Base-by-base conservation (phyloP, 2,797 vertebrate species). In the Eutrigla gurnardus region DNA sequence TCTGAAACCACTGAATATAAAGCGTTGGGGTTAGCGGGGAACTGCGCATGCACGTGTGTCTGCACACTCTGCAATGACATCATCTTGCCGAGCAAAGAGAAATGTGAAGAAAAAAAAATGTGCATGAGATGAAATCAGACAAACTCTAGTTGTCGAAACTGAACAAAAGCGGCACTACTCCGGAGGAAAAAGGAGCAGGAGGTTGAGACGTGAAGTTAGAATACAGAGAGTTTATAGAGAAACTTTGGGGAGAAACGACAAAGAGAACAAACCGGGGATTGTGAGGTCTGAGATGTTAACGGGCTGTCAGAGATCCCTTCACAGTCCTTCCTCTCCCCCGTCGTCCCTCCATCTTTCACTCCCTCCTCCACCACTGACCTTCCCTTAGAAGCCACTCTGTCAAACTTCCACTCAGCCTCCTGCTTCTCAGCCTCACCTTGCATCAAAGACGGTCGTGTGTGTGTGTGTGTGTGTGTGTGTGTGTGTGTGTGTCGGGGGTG, bases 1-100 rank as follows among this genome's bases (percentile, higher is more conserved):
- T 71, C 76, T 75, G 35, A 81, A 93, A 92, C 92, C 91, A 71
- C 88, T 14, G 71, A 88, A 89, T 89, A 84, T 81, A 84, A 88
- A 90, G 75, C 78, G 70, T n/a, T 62, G 45, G 77, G 78, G 74
- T 82, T 84, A 57, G 82, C 76, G 86, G 81, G 63, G 74, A 86
- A 69, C 67, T 52, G 18, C 6, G 25, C 52, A 33, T 53, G 52
- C 52, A 33, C 33, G 32, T 33, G 11, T 13, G 25, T 7, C 61
- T 77, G 58, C 78, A 59, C 73, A 70, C 43, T 65, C 60, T 77
- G 75, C 57, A 17, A 79, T 91, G 88, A 92, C 84, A 83, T 93
- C 90, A 92, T 82, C 77, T 58, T 9, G 9, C 52, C 12, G 3
- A 65, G 78, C 49, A 53, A 18, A 65, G 36, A 71, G 39, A 72